Evolutionary conservation across 2,888 invertebrate species (phyloP).

Genomic region (Agrypnus murinus): DNA sequence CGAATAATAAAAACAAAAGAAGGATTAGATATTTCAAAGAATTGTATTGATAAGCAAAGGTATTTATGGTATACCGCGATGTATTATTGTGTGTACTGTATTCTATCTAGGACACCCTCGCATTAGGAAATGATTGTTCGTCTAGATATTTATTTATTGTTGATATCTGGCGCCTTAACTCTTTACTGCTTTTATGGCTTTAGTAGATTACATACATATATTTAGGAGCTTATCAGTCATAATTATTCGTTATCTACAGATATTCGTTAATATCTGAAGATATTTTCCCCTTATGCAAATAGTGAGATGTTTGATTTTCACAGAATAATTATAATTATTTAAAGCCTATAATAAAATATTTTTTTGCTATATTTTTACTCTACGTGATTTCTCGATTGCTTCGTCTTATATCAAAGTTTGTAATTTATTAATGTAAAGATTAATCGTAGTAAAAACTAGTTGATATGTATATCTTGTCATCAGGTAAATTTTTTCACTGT

Average conservation of each 20-base stretch:
- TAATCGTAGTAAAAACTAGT: not conserved
- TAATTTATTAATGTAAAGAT: too few species aligned
- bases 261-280: constrained; percentile 56
- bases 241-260: constrained; percentile 56
- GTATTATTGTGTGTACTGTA: too few species aligned
- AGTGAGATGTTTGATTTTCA: constrained; percentile 52
- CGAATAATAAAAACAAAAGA: too few species aligned
- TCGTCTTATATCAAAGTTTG: not conserved
- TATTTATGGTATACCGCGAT: too few species aligned
- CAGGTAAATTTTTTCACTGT: constrained; percentile 42
- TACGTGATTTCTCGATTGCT: constrained; percentile 30
- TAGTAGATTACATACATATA: constrained; percentile 18
- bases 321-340: constrained; percentile 50
- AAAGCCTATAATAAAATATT: constrained; percentile 49
- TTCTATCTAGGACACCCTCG: too few species aligned
- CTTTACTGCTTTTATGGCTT: constrained; percentile 30
- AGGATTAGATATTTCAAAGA: too few species aligned
- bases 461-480: constrained; percentile 34
- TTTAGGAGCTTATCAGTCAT: constrained; percentile 53
- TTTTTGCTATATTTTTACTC: constrained; percentile 26
- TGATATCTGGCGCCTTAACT: constrained; percentile 32
- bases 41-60: too few species aligned
- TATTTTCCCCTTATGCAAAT: constrained; percentile 48
- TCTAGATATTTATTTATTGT: constrained; percentile 32
- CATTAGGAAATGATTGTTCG: constrained; percentile 15